Base-by-base conservation (phyloP, 1,140 invertebrate genomes). In the Drosophila nebulosa region DNA sequence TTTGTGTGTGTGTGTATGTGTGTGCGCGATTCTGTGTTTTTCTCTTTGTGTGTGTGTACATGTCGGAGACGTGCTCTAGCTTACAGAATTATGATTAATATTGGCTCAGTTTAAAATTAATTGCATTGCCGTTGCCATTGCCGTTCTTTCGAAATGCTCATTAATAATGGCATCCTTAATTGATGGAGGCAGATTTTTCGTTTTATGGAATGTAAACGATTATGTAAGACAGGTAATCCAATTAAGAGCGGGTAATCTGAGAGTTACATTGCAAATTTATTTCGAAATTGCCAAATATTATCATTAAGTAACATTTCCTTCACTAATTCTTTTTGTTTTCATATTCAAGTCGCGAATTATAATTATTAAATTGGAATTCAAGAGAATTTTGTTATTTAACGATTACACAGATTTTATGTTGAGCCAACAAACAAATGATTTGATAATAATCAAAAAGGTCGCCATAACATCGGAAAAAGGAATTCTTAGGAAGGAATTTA, bases 71-170 rank as follows among this genome's bases (percentile, higher is more conserved):
- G 63, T 79, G 69, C 55, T 46, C 26, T 46, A 62, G 46, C 61
- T 51, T 35, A 39, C 24, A 57, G 78, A 55, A 81, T 81, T 81
- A 81, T 86, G 81, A 86, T 88, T 86, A 81, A 86, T 86, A 86
- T 81, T 88, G 78, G 70, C 36, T 78, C 52, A 78, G 70, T 78
- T 86, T 78, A 70, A 88, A 86, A 86, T 88, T 86, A 86, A 86
- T 86, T 86, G 78, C 64, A 30, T 65, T 65, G 67, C 35, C 7
- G 46, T 50, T 26, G 21, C 16, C 27, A 4, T 32, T 32, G 10
- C 30, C 30, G 10, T 26, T 18, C 16, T 5, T 51, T 9, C 27
- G 14, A 10, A 46, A 32, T 46, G 24, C 55, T 52, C 60, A 73
- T 73, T 73, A 64, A 50, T 63, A 72, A 71, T 71, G 27, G 51